Percentiles rank a stretch among this genome's conserved stretches.
Evolutionary conservation across 2,797 vertebrate species (phyloP).

Genomic region (Cuniculus paca): DNA sequence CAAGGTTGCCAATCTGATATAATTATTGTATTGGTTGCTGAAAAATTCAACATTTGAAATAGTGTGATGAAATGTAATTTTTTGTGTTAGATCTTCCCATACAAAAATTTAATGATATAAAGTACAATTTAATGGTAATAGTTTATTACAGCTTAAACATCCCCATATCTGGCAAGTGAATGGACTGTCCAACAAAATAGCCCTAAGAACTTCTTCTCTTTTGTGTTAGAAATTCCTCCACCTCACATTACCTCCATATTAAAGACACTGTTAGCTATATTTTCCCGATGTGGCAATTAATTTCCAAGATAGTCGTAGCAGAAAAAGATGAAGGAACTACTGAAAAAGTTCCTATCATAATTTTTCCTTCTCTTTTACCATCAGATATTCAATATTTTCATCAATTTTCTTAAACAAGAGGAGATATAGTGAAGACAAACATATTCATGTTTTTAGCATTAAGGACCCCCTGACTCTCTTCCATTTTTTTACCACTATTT

Average conservation of each 20-base stretch:
- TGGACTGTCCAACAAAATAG: background rate
- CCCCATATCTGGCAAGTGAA: background rate
- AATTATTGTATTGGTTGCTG: background rate
- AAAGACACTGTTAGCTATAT: background rate
- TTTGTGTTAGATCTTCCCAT: background rate
- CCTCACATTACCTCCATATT: background rate
- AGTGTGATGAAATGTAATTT: slow-evolving; percentile 20
- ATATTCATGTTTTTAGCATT: background rate
- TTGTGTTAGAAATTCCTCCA: background rate
- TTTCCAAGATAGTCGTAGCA: background rate
- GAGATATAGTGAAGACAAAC: background rate
- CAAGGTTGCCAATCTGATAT: background rate
- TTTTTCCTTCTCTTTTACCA: background rate
- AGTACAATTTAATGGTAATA: slow-evolving; percentile 18
- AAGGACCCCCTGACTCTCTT: background rate
- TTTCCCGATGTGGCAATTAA: background rate
- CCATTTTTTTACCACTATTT: background rate
- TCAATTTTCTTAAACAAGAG: slow-evolving; percentile 19
- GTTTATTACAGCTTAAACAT: background rate
- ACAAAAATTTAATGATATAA: slow-evolving; percentile 34
- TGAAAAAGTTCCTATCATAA: background rate
- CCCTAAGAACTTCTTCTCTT: background rate
- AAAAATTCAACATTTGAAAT: slow-evolving; percentile 39
- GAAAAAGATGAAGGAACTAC: background rate
- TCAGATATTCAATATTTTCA: background rate